Evolutionary conservation across 2,113 vertebrate genomes (phyloP), one percentile per base, ranked within the genome.

Genomic region (Oceanites oceanicus): DNA sequence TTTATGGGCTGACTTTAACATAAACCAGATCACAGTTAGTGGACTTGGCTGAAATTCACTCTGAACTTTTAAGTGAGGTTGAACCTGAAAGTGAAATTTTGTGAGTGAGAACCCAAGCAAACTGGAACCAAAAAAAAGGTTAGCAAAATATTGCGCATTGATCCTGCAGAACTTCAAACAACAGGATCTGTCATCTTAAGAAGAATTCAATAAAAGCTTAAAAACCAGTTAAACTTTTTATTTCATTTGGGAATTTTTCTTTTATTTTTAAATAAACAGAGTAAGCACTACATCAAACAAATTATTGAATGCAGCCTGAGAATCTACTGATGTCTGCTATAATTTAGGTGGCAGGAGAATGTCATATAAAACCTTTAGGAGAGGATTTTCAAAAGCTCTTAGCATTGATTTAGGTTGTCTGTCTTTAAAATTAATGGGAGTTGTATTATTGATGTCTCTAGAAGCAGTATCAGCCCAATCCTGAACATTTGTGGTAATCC

Each of bases 1-100:
- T 97, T 96, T 96, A 95, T 92, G 84, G 92, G 84, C 94, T 97
- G 92, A 55, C 74, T 95, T 86, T 91, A 94, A 96, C 95, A 96
- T 70, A 96, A 94, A 88, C 53, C 96, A 97, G 97, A 97, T 80
- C 89, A 82, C 84, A 58, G 29, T 79, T 85, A 73, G 70, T 74
- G 59, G 77, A 77, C 78, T 97, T 95, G 95, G 95, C 70, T 97
- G 92, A 96, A 97, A 88, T 90, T 96, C 91, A 74, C 59, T 47
- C 87, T 86, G 81, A 96, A 94, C 82, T 83, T 94, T 89, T 87
- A 87, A 95, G 94, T 82, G 62, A 91, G 52, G 68, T 76, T 91
- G 80, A 97, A 94, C 66, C 88, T 81, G 84, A 91, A 97, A 97
- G 96, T 79, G 80, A 94, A 90, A 95, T 96, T 96, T 85, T 92